Percentiles rank a stretch among this genome's conserved stretches.
Conservation (phyloP, 2,888 invertebrate genomes). For the Protophormia terraenovae region DNA sequence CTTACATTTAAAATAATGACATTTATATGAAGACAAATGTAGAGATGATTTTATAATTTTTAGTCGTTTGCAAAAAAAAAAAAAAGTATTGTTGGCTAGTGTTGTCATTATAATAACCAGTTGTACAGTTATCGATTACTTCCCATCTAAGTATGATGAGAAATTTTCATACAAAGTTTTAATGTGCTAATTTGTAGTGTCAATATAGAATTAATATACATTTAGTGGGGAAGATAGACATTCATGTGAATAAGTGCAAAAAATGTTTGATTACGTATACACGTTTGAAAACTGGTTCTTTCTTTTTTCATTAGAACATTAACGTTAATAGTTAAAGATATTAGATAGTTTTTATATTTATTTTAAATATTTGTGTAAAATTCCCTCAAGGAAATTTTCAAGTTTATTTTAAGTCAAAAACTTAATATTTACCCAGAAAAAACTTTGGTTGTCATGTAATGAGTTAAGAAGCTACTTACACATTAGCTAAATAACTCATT, state of each 20-base stretch:
- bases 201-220: background rate
- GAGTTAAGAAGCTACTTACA: too few species aligned
- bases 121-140: background rate
- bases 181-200: background rate
- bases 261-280: background rate
- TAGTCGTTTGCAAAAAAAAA: too few species aligned
- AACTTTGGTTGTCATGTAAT: too few species aligned
- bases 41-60: too few species aligned
- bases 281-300: background rate
- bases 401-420: too few species aligned
- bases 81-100: background rate
- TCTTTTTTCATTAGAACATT: constrained; percentile 3
- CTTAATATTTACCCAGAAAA: too few species aligned
- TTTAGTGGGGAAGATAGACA: background rate
- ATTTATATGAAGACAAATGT: too few species aligned
- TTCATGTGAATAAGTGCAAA: background rate
- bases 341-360: background rate
- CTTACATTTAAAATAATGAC: too few species aligned
- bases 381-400: too few species aligned
- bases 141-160: background rate
- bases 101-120: background rate
- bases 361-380: too few species aligned
- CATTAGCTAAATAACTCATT: too few species aligned
- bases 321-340: background rate
- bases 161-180: background rate